Evolutionary conservation across 2,888 invertebrate species (phyloP).

Genomic region (Callosobruchus maculatus): DNA sequence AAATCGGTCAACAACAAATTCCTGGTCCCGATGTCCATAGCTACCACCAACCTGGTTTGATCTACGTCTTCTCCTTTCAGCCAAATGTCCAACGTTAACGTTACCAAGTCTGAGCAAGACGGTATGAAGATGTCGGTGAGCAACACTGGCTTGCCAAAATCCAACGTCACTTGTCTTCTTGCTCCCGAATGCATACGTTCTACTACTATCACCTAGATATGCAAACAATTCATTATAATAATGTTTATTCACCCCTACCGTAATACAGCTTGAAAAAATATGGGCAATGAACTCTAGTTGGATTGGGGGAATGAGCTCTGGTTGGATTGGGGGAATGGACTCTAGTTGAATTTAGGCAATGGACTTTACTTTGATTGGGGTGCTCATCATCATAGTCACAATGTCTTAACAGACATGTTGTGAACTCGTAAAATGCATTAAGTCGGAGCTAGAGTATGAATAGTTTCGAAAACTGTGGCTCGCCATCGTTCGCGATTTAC

Average conservation of each 20-base stretch:
- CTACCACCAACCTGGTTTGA: conserved; percentile 77
- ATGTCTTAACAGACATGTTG: too few species aligned
- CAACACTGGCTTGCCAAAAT: conserved; percentile 82
- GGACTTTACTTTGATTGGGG: too few species aligned
- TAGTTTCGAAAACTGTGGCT: too few species aligned
- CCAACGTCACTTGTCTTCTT: conserved; percentile 85
- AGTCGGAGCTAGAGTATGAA: too few species aligned
- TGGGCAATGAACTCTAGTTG: too few species aligned
- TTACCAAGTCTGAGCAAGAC: conserved; percentile 76
- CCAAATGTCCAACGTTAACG: conserved; percentile 88
- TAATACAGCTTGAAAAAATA: conserved; percentile 49
- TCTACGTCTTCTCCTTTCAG: conserved; percentile 81
- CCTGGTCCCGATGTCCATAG: conserved; percentile 82
- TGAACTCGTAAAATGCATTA: too few species aligned
- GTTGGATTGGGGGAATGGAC: too few species aligned
- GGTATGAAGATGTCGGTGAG: conserved; percentile 85
- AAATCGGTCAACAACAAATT: conserved; percentile 84
- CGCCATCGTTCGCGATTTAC: too few species aligned
- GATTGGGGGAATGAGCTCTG: too few species aligned
- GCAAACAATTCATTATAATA: conserved; percentile 62
- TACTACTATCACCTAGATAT: conserved; percentile 61
- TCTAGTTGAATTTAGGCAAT: too few species aligned
- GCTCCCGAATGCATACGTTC: conserved; percentile 94
- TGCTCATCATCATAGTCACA: too few species aligned
- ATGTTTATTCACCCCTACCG: conserved; percentile 79